phyloP scores from a whole-genome alignment of 2,797 vertebrate genomes.

The Mus spretus region DNA sequence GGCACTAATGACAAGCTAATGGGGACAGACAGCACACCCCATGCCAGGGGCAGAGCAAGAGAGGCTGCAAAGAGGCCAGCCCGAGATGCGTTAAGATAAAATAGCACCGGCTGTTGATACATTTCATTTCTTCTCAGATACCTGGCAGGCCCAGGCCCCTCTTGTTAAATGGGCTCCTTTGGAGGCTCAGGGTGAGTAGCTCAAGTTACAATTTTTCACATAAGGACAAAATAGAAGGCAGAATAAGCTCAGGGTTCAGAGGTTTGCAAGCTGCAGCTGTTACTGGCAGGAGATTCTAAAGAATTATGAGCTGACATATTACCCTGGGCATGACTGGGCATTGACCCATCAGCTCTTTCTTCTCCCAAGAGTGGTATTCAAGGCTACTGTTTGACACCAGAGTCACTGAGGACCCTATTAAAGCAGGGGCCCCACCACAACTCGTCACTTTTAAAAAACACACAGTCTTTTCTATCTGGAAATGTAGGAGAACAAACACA shows the following conservation, averaged over 20 bases:
- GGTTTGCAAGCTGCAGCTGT: slow-evolving; percentile 77
- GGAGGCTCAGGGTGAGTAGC: slow-evolving; percentile 69
- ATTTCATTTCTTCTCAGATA: slow-evolving; percentile 74
- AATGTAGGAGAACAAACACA: background rate
- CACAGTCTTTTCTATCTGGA: background rate
- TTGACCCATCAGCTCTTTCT: slow-evolving; percentile 74
- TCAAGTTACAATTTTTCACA: slow-evolving; percentile 78
- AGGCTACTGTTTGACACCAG: slow-evolving; percentile 76
- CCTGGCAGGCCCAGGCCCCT: slow-evolving; percentile 58
- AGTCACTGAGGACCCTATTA: slow-evolving; percentile 56
- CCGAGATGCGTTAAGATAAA: slow-evolving; percentile 36
- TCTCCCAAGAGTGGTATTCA: slow-evolving; percentile 72
- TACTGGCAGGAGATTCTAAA: slow-evolving; percentile 72
- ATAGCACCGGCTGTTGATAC: slow-evolving; percentile 43
- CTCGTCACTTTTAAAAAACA: slow-evolving; percentile 61
- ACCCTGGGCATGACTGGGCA: slow-evolving; percentile 28
- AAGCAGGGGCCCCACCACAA: slow-evolving; percentile 52
- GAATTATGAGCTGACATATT: slow-evolving; percentile 74
- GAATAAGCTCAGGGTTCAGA: slow-evolving; percentile 41
- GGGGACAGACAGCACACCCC: slow-evolving; percentile 45
- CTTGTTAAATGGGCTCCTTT: slow-evolving; percentile 74
- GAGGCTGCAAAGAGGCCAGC: slow-evolving; percentile 60
- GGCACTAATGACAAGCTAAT: slow-evolving; percentile 83
- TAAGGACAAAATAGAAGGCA: slow-evolving; percentile 68
- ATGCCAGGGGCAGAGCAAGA: slow-evolving; percentile 52